Conservation (phyloP, 2,797 vertebrate species). For the Avahi laniger region DNA sequence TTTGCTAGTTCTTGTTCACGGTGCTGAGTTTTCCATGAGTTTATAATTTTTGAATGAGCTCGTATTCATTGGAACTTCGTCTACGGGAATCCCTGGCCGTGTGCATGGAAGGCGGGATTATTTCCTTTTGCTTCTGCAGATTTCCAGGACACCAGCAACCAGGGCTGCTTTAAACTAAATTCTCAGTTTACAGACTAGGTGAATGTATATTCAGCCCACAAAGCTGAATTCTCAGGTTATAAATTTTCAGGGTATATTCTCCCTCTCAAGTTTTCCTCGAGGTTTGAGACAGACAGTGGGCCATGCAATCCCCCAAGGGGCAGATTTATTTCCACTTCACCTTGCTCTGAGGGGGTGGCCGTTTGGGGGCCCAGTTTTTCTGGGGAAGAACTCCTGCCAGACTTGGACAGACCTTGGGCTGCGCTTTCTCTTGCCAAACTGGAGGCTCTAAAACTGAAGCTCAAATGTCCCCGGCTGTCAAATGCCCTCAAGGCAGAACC, state of each 20-base stretch:
- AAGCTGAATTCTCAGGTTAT: neutral
- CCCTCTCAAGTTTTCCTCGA: neutral
- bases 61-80: neutral
- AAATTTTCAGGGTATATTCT: neutral
- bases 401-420: neutral
- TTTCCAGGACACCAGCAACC: neutral
- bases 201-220: neutral
- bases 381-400: neutral
- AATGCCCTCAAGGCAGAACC: neutral
- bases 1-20: neutral
- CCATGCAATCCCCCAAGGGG: rapidly evolving
- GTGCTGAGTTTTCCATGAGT: neutral
- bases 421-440: rapidly evolving
- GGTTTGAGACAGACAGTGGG: neutral
- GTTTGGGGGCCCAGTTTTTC: too few relatives aligned
- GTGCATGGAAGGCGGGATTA: neutral
- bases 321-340: neutral
- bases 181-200: neutral
- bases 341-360: rapidly evolving
- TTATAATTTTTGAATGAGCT: neutral
- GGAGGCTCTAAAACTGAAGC: neutral
- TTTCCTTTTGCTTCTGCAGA: neutral
- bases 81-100: neutral
- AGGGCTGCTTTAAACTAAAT: neutral
- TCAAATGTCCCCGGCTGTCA: neutral